Percentiles rank a stretch among this genome's conserved stretches.
These are phyloP conservation scores for Cybosia mesomella DNA, from an alignment of 2,888 invertebrate genomes.

Conservation along the genomic window DNA sequence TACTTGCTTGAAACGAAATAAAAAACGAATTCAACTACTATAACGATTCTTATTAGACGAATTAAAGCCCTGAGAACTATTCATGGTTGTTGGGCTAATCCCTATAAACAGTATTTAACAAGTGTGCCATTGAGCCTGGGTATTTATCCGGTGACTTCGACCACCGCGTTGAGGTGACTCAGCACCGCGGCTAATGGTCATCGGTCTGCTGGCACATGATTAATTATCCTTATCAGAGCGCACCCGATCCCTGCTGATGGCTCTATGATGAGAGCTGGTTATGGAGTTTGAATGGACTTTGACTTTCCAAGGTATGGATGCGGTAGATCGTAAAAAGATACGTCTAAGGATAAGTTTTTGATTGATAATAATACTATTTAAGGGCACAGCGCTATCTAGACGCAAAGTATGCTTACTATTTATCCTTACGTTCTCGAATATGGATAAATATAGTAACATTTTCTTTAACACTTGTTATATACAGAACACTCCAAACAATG, in stretches of 20 bases:
- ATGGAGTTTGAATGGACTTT: slow-evolving; percentile 30
- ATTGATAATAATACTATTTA: background rate
- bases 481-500: too few relatives aligned
- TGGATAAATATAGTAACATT: too few relatives aligned
- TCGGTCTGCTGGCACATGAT: slow-evolving; percentile 70
- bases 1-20: background rate
- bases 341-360: background rate
- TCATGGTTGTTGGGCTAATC: slow-evolving; percentile 23
- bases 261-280: slow-evolving; percentile 78
- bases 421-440: too few relatives aligned
- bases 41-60: background rate
- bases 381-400: background rate
- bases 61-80: slow-evolving; percentile 17
- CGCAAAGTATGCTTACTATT: too few relatives aligned
- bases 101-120: slow-evolving; percentile 53
- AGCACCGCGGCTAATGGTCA: slow-evolving; percentile 81
- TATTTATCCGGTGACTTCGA: slow-evolving; percentile 58
- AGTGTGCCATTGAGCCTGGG: slow-evolving; percentile 59
- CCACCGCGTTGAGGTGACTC: slow-evolving; percentile 77
- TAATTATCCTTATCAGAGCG: slow-evolving; percentile 81
- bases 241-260: slow-evolving; percentile 72
- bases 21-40: background rate
- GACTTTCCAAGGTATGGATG: slow-evolving; percentile 44
- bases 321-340: slow-evolving; percentile 18
- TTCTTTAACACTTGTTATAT: too few relatives aligned